A percentile compares a stretch with the other conserved stretches of the same genome.
Evolutionary conservation across 2,888 invertebrate species (phyloP).

Genomic region (Petrolisthes manimaculis): DNA sequence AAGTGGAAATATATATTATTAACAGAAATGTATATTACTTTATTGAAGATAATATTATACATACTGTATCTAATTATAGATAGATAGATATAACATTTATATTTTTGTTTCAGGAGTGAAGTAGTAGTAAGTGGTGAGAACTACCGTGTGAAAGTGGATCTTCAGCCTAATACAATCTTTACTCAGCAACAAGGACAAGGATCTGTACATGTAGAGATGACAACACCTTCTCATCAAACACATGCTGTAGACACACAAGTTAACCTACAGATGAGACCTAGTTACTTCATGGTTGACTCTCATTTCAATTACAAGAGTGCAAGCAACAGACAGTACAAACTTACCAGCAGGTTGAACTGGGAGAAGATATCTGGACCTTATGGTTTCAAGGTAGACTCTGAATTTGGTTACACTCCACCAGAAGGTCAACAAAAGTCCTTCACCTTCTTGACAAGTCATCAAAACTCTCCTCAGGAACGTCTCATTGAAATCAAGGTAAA

Average conservation of each 20-base stretch:
- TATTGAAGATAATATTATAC: neutral
- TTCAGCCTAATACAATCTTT: neutral
- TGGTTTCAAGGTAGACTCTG: neutral
- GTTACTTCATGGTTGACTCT: neutral
- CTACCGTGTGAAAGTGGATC: conserved; percentile 12
- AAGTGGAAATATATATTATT: neutral
- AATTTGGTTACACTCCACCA: conserved; percentile 18
- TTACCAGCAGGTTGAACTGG: neutral
- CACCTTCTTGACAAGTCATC: neutral
- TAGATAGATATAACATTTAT: too few species aligned
- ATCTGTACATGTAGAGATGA: neutral
- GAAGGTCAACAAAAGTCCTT: neutral
- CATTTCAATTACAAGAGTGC: conserved; percentile 25
- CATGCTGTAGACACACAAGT: conserved; percentile 1
- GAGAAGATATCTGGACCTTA: neutral
- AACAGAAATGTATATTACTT: neutral
- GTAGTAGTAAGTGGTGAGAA: neutral
- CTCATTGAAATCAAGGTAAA: conserved; percentile 8
- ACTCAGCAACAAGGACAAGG: neutral
- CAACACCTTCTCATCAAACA: neutral
- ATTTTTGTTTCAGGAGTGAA: neutral
- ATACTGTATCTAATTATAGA: too few species aligned
- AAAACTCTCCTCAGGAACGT: neutral
- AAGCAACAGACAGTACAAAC: conserved; percentile 14
- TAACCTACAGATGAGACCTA: neutral